These are phyloP conservation scores for Caenorhabditis zanzibari DNA, from an alignment of 2,888 invertebrate genomes.

Conservation along the genomic window DNA sequence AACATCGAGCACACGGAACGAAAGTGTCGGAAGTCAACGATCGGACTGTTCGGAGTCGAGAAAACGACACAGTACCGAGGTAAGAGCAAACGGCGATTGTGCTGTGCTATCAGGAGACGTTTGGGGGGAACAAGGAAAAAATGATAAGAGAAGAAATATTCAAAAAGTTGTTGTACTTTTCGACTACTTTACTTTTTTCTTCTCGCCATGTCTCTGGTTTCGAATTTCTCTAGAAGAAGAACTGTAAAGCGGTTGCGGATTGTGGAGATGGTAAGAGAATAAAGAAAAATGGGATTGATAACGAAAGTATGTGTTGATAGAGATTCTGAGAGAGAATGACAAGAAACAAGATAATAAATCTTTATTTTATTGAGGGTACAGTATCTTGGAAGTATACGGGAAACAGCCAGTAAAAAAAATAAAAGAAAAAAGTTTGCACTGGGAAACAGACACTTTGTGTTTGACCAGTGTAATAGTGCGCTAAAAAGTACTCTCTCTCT, in stretches of 20 bases:
- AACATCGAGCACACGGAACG: neutral
- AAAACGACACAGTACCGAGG: constrained; percentile 50
- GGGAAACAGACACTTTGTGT: constrained; percentile 61
- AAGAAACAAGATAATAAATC: neutral
- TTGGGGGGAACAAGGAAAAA: neutral
- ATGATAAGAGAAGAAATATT: constrained; percentile 3
- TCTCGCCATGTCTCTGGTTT: constrained; percentile 10
- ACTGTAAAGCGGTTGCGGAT: constrained; percentile 42
- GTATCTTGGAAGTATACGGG: neutral
- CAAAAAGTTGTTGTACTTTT: constrained; percentile 6
- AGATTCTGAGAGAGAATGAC: neutral
- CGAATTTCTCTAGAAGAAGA: constrained; percentile 35
- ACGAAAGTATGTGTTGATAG: constrained; percentile 12
- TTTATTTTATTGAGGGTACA: neutral
- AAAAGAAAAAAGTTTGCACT: constrained; percentile 42
- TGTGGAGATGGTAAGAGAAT: constrained; percentile 26
- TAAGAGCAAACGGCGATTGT: neutral
- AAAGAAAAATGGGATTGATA: too few relatives aligned
- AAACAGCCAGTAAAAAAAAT: constrained; percentile 6
- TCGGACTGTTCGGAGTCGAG: constrained; percentile 38
- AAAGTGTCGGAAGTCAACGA: constrained; percentile 14
- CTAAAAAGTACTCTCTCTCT: constrained; percentile 51
- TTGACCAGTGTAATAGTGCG: constrained; percentile 65
- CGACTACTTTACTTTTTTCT: neutral
- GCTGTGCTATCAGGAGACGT: constrained; percentile 28